Evolutionary conservation across 2,888 invertebrate genomes (phyloP), one percentile per base, ranked within the genome.

Genomic region (Phengaris alcon): DNA sequence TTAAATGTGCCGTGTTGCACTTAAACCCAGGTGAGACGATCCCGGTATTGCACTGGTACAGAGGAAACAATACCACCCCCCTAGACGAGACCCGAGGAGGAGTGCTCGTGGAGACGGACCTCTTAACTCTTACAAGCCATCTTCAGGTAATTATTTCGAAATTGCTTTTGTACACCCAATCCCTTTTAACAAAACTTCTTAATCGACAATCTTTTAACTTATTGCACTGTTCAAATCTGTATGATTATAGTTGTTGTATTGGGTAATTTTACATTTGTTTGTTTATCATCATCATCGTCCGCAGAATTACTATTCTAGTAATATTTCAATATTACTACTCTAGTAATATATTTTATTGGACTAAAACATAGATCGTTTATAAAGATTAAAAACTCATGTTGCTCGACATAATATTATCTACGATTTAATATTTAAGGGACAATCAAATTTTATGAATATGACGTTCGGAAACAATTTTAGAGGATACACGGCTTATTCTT

Each of bases 51-150:
- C 86, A 87, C 72, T 93, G 93, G 93, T 91, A 88, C 77, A 82
- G 88, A 69, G 91, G 90, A 0, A 88, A 90, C 76, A 85, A 79
- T 57, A 85, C 85, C 2, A 81, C 83, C 2, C 86, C 90, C 0
- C 79, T 93, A 52, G 93, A 93, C 59, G 92, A 92, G 79, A 77
- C 87, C 8, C 81, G 93, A 75, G 91, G 96, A 77, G 95, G 95
- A 73, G 91, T 93, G 13, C 83, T 90, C 3, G 86, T 93, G 8
- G 93, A 93, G 78, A 92, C 93, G 2, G 92, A 93, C 79, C 90
- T 89, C 72, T 79, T 91, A 76, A 89, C 88, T 4, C 81, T 92
- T 52, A 90, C 90, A 0, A 91, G 89, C 78, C 91, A 93, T 80
- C 87, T 93, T 73, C 93, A 93, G 88, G 93, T 92, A 83, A 76